These are phyloP conservation scores for Melitaea athalia DNA, from an alignment of 2,888 invertebrate species.

Conservation along the genomic window DNA sequence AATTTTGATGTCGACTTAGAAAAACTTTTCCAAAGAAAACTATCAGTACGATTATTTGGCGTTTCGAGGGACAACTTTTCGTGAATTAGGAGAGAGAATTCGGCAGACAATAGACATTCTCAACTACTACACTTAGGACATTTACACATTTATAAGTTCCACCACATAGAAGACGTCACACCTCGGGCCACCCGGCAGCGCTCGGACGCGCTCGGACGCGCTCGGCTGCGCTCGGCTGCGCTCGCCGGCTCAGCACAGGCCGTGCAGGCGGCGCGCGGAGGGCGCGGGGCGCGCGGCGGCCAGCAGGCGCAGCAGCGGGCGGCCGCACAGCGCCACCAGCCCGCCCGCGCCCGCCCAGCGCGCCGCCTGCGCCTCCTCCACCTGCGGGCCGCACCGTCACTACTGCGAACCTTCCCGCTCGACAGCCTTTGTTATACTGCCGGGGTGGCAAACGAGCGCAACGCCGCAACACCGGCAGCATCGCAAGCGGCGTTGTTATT, in stretches of 20 bases:
- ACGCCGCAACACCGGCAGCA: too few species aligned
- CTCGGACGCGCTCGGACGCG: too few species aligned
- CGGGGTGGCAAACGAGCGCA: too few species aligned
- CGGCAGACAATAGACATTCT: neutral
- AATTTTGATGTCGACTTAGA: slow-evolving; percentile 30
- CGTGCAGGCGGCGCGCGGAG: slow-evolving; percentile 69
- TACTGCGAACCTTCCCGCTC: neutral
- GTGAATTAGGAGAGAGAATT: slow-evolving; percentile 5
- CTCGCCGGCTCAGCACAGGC: slow-evolving; percentile 68
- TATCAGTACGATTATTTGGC: slow-evolving; percentile 48
- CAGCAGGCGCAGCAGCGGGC: slow-evolving; percentile 71
- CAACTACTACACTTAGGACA: neutral
- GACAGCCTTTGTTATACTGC: too few species aligned
- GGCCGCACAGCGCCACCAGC: slow-evolving; percentile 72
- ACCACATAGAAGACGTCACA: too few species aligned
- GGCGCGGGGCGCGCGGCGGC: slow-evolving; percentile 78
- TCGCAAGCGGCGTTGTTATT: too few species aligned
- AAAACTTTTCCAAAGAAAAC: slow-evolving; percentile 43
- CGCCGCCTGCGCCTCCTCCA: slow-evolving; percentile 86
- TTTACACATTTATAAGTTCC: neutral
- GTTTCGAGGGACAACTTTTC: slow-evolving; percentile 42
- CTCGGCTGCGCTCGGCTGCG: neutral
- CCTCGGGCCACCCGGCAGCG: neutral
- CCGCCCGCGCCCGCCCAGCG: slow-evolving; percentile 64
- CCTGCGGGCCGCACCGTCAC: slow-evolving; percentile 49